A percentile compares a stretch with the other conserved stretches of the same genome.
phyloP scores from a whole-genome alignment of 2,888 invertebrate genomes.

The Drosophila monieri region DNA sequence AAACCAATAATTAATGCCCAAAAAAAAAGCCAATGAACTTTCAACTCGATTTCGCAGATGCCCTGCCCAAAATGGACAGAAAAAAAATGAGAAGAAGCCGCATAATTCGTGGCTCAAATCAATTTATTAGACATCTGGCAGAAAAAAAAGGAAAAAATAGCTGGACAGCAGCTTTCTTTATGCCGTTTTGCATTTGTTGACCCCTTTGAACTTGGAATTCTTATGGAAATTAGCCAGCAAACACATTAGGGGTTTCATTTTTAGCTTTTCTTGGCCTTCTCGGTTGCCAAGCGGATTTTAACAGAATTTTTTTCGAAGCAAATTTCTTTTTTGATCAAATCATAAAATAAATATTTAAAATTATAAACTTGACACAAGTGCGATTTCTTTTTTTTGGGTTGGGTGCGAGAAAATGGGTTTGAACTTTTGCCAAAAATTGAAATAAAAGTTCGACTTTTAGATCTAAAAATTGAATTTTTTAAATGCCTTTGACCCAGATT shows the following conservation, averaged over 20 bases:
- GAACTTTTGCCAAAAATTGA: too few relatives aligned
- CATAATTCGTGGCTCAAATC: slow-evolving; percentile 43
- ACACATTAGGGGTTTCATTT: not conserved
- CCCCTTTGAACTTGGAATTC: slow-evolving; percentile 48
- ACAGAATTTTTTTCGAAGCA: slow-evolving; percentile 26
- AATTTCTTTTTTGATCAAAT: not conserved
- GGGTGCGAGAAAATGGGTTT: too few relatives aligned
- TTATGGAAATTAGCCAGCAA: slow-evolving; percentile 4
- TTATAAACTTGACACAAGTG: slow-evolving; percentile 18
- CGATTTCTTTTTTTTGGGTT: slow-evolving; percentile 17
- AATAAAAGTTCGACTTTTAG: slow-evolving; percentile 1
- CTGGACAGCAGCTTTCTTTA: slow-evolving; percentile 29
- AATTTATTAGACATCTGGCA: slow-evolving; percentile 59
- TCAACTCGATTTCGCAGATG: slow-evolving; percentile 55
- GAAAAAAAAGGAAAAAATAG: slow-evolving; percentile 2
- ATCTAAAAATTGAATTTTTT: too few relatives aligned
- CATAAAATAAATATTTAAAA: slow-evolving; percentile 11
- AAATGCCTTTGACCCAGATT: not conserved
- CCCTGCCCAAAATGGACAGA: slow-evolving; percentile 21
- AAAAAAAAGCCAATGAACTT: slow-evolving; percentile 63
- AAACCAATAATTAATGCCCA: slow-evolving; percentile 50
- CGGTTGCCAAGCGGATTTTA: slow-evolving; percentile 13
- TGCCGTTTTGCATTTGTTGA: slow-evolving; percentile 21
- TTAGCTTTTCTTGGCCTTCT: not conserved
- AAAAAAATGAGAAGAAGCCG: slow-evolving; percentile 1